Evolutionary conservation across 2,113 vertebrate species (phyloP).

Genomic region (Syrmaticus mikado): DNA sequence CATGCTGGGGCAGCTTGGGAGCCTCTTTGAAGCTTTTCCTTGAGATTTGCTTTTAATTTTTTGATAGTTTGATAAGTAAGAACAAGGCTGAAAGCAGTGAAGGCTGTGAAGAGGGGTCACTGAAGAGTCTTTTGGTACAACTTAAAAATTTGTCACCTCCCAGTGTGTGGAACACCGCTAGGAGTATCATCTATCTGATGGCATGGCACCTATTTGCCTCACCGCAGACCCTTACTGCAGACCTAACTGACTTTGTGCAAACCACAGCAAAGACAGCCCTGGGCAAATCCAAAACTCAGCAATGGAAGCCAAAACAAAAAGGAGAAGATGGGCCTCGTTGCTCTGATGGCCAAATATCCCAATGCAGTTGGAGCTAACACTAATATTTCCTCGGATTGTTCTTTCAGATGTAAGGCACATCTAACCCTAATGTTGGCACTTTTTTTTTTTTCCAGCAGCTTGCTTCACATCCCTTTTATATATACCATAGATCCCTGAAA

Average conservation of each 20-base stretch:
- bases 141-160: background rate
- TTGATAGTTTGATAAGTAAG: background rate
- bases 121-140: background rate
- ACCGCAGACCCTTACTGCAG: background rate
- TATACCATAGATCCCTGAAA: background rate
- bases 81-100: background rate
- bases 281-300: background rate
- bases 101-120: fast-evolving
- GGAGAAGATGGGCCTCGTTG: background rate
- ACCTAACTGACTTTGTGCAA: background rate
- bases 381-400: background rate
- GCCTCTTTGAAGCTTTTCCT: background rate
- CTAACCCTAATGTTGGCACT: background rate
- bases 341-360: background rate
- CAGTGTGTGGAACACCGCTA: background rate
- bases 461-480: background rate
- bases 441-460: background rate
- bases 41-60: background rate
- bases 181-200: background rate
- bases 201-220: background rate
- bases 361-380: background rate
- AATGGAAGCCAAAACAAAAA: background rate
- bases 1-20: background rate
- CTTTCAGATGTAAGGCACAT: background rate
- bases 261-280: background rate